Evolutionary conservation across 2,113 vertebrate genomes (phyloP).

Genomic region (Phylloscopus trochiloides): DNA sequence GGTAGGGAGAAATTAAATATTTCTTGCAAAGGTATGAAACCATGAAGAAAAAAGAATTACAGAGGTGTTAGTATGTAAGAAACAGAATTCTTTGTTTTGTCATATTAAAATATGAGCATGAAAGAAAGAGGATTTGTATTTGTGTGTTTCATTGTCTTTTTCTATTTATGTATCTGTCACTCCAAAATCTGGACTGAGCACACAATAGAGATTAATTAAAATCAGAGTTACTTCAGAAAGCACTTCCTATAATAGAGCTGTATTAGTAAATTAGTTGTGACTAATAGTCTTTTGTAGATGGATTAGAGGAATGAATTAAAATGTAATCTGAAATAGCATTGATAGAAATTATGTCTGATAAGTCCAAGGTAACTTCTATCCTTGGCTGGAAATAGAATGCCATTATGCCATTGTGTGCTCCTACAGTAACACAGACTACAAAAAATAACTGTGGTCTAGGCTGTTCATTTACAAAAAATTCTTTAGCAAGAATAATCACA

Average conservation of each 20-base stretch:
- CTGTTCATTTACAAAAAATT: slow-evolving; percentile 5
- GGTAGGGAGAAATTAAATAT: neutral
- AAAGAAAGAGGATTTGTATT: slow-evolving; percentile 48
- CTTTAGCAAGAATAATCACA: slow-evolving; percentile 27
- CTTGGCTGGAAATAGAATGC: slow-evolving; percentile 7
- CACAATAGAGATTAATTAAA: slow-evolving; percentile 75
- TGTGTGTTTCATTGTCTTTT: slow-evolving; percentile 66
- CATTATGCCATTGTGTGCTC: neutral
- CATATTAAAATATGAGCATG: slow-evolving; percentile 20
- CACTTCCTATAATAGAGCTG: slow-evolving; percentile 62
- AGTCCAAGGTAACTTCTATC: slow-evolving; percentile 45
- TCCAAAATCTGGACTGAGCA: slow-evolving; percentile 66
- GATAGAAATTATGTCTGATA: slow-evolving; percentile 55
- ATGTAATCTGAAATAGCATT: slow-evolving; percentile 67
- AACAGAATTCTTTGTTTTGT: slow-evolving; percentile 34
- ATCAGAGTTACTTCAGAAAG: slow-evolving; percentile 75
- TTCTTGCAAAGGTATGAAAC: slow-evolving; percentile 20
- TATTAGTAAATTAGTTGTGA: slow-evolving; percentile 77
- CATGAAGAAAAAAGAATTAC: slow-evolving; percentile 28
- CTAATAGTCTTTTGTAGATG: slow-evolving; percentile 73
- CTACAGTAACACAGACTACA: neutral
- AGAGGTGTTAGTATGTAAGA: slow-evolving; percentile 29
- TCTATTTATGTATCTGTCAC: slow-evolving; percentile 70
- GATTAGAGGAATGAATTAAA: slow-evolving; percentile 76
- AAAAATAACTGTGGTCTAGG: neutral